Evolutionary conservation across 2,113 vertebrate species (phyloP).

Genomic region (Thalassoma bifasciatum): DNA sequence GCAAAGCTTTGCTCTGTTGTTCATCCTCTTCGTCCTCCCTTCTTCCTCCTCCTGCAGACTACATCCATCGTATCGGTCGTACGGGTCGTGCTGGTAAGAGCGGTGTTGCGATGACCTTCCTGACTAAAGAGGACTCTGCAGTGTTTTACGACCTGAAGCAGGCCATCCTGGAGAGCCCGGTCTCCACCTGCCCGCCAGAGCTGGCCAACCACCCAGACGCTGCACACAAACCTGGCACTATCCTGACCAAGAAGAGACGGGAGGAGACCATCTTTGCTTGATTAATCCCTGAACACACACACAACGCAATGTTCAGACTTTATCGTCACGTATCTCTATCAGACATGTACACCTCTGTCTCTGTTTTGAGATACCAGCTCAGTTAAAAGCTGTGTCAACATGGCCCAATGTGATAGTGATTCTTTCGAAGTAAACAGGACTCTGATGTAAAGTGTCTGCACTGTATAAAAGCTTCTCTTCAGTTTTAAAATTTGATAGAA

Average conservation of each 20-base stretch:
- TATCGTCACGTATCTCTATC: background rate
- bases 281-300: constrained; percentile 40
- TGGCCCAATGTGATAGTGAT: background rate
- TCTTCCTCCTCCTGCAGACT: constrained; percentile 81
- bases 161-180: constrained; percentile 96
- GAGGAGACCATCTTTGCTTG: constrained; percentile 99
- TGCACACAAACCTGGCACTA: constrained; percentile 98
- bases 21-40: background rate
- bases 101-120: constrained; percentile 96
- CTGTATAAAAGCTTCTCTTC: constrained; percentile 14
- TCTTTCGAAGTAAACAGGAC: constrained; percentile 7
- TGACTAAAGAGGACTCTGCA: constrained; percentile 95
- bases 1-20: background rate
- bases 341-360: background rate
- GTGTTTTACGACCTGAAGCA: constrained; percentile 99
- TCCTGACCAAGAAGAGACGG: constrained; percentile 97
- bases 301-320: background rate
- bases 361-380: background rate
- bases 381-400: background rate
- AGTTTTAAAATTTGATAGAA: constrained; percentile 9
- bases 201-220: constrained; percentile 97
- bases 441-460: background rate
- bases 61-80: constrained; percentile 98
- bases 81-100: constrained; percentile 98
- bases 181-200: constrained; percentile 95